Conservation (phyloP, 2,113 vertebrate genomes). For the Pelecanus crispus region DNA sequence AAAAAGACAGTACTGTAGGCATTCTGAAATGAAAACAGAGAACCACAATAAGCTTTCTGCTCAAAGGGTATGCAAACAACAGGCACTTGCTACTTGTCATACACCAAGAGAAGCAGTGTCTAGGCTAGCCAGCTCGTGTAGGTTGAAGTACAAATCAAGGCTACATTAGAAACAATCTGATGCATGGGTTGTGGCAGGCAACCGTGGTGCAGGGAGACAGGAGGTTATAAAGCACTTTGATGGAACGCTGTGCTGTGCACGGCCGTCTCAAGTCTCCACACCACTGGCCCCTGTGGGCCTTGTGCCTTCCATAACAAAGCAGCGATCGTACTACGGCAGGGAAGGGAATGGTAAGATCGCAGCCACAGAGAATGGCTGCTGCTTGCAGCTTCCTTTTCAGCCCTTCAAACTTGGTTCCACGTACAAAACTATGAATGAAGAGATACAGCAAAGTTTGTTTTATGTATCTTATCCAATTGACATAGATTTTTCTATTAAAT, state of each 20-base stretch:
- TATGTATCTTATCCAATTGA: neutral
- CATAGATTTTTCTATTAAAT: neutral
- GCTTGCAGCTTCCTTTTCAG: neutral
- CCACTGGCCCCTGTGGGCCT: neutral
- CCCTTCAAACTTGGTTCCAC: no score
- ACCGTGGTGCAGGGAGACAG: neutral
- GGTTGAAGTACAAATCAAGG: no score
- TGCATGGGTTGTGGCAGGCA: neutral
- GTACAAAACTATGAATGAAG: neutral
- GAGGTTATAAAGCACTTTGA: neutral
- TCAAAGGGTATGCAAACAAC: neutral
- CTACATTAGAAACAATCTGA: neutral
- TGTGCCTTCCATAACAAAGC: neutral
- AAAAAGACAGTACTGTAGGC: neutral
- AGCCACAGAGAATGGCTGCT: neutral
- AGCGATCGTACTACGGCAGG: neutral
- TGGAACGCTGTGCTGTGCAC: fast-evolving
- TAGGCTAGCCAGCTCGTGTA: neutral
- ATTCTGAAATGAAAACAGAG: neutral
- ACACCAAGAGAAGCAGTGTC: neutral
- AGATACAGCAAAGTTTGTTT: neutral
- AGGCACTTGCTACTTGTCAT: neutral
- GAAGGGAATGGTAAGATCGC: neutral
- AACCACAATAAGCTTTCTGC: neutral
- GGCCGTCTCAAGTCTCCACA: neutral